phyloP scores from a whole-genome alignment of 1,140 invertebrate species.

The Penaeus chinensis region DNA sequence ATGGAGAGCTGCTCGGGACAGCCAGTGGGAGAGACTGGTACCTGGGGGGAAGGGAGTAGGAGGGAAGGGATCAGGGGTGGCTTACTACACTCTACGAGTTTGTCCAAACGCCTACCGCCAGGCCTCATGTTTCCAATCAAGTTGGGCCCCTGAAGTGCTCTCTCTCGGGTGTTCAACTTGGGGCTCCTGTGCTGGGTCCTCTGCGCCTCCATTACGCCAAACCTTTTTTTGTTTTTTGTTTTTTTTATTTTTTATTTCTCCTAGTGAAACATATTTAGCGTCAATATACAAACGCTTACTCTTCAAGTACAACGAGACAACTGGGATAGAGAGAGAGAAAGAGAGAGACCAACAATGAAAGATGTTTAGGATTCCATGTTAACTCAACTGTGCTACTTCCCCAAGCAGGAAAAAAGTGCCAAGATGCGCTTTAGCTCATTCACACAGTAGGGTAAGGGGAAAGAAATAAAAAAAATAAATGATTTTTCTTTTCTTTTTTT shows the following conservation, averaged over 20 bases:
- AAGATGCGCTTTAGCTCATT: conserved; percentile 40
- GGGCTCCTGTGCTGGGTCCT: no score
- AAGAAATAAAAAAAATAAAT: no score
- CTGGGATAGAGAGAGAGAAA: conserved; percentile 21
- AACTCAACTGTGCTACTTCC: conserved; percentile 18
- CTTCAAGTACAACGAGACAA: conserved; percentile 24
- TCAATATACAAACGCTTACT: conserved; percentile 23
- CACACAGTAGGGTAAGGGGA: conserved; percentile 20
- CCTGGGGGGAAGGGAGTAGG: not conserved
- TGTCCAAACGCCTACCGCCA: no score
- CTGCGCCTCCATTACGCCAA: no score
- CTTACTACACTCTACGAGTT: no score
- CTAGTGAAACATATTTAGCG: conserved; percentile 14
- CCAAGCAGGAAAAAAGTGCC: conserved; percentile 44
- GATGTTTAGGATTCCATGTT: no score
- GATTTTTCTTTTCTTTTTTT: no score
- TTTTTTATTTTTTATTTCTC: not conserved
- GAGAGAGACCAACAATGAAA: conserved; percentile 11
- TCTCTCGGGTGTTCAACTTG: no score
- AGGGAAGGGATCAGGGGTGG: not conserved
- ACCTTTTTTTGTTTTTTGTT: no score
- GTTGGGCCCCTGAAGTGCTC: no score
- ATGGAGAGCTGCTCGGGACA: no score
- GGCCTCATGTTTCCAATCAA: no score
- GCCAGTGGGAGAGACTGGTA: not conserved